phyloP scores from a whole-genome alignment of 2,888 invertebrate species.

The Eupithecia inturbata region DNA sequence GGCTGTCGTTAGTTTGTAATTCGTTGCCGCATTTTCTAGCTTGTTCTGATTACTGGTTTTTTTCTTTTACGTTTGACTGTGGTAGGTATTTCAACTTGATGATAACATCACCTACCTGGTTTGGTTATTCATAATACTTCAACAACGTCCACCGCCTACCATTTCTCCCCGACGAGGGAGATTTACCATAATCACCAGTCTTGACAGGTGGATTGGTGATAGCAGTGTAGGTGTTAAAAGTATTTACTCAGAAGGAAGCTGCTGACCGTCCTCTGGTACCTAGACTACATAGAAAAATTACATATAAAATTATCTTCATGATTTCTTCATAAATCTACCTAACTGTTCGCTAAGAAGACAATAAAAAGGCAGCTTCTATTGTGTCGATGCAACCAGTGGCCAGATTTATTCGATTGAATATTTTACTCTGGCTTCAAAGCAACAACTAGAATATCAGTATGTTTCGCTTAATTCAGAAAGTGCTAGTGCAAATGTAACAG shows the following conservation, averaged over 20 bases:
- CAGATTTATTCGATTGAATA: background rate
- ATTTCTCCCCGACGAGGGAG: too few relatives aligned
- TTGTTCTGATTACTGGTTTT: background rate
- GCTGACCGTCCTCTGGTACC: background rate
- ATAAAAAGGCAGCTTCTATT: background rate
- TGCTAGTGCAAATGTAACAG: slow-evolving; percentile 25
- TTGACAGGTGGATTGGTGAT: too few relatives aligned
- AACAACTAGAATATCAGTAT: slow-evolving; percentile 12
- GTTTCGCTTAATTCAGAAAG: slow-evolving; percentile 20
- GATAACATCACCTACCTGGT: background rate
- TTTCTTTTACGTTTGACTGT: background rate
- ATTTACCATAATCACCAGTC: background rate
- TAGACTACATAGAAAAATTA: background rate
- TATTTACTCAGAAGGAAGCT: too few relatives aligned
- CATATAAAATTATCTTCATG: background rate
- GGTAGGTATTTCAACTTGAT: background rate
- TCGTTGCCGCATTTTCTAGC: slow-evolving; percentile 2
- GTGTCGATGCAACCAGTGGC: background rate
- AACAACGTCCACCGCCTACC: too few relatives aligned
- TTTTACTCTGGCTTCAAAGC: background rate
- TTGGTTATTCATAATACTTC: too few relatives aligned
- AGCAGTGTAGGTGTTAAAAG: too few relatives aligned
- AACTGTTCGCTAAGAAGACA: background rate
- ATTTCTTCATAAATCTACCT: background rate
- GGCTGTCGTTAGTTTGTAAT: slow-evolving; percentile 16